Evolutionary conservation across 1,140 invertebrate genomes (phyloP).

Genomic region (Saxidomus purpurata): DNA sequence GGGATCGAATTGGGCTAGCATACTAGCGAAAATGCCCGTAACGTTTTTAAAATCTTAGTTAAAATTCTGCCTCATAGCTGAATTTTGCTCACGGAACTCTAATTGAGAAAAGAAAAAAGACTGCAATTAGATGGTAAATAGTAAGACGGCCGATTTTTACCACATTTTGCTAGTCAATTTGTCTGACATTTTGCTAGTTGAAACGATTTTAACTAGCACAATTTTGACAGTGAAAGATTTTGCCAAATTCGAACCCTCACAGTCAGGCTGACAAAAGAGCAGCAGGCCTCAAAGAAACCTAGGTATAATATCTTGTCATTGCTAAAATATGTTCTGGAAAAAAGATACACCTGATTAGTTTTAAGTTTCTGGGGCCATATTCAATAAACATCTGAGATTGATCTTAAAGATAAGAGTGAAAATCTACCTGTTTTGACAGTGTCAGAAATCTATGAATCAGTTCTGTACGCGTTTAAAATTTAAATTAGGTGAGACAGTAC

Average conservation of each 20-base stretch:
- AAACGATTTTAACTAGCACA: slow-evolving; percentile 5
- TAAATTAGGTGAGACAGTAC: too few relatives aligned
- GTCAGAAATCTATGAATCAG: too few relatives aligned
- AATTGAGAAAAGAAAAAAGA: slow-evolving; percentile 1
- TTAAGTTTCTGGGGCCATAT: too few relatives aligned
- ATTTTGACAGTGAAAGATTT: slow-evolving; percentile 12
- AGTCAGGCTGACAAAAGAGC: too few relatives aligned
- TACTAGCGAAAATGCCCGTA: background rate
- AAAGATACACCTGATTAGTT: too few relatives aligned
- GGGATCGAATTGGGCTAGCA: background rate
- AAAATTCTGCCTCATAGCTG: background rate
- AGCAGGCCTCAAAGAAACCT: too few relatives aligned
- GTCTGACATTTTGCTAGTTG: slow-evolving; percentile 5
- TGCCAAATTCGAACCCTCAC: slow-evolving; percentile 8
- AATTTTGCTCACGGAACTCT: slow-evolving; percentile 5
- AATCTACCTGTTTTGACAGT: too few relatives aligned
- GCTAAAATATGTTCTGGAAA: too few relatives aligned
- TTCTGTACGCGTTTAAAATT: too few relatives aligned
- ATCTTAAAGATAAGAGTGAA: too few relatives aligned
- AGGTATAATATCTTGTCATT: too few relatives aligned
- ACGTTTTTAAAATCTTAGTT: slow-evolving; percentile 8
- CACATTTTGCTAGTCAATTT: slow-evolving; percentile 1
- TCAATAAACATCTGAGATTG: too few relatives aligned
- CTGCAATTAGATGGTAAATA: background rate
- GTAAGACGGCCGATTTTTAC: background rate